Conservation (phyloP, 1,140 invertebrate species). For the Drosophila fuyamai region DNA sequence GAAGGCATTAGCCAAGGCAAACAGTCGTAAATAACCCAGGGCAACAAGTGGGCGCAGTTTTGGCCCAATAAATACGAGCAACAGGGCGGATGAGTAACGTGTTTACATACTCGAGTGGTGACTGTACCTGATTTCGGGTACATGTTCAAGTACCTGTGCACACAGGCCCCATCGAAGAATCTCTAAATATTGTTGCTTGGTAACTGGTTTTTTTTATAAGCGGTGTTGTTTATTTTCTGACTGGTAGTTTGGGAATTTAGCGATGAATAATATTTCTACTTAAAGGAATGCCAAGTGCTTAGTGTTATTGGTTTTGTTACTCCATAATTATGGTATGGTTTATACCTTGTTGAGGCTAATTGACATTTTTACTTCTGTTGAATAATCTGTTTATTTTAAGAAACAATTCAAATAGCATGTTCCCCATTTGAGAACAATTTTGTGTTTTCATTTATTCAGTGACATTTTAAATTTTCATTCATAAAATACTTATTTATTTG, state of each 20-base stretch:
- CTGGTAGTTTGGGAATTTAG: slow-evolving; percentile 29
- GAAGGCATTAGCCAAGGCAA: slow-evolving; percentile 39
- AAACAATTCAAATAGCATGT: neutral
- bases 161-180: slow-evolving; percentile 30
- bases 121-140: slow-evolving; percentile 33
- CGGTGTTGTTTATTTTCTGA: slow-evolving; percentile 26
- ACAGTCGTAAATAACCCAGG: slow-evolving; percentile 29
- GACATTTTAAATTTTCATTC: too few species aligned
- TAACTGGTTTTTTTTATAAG: slow-evolving; percentile 27
- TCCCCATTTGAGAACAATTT: neutral
- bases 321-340: slow-evolving; percentile 12
- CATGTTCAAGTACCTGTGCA: slow-evolving; percentile 3
- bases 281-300: slow-evolving; percentile 10
- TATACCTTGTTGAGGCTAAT: slow-evolving; percentile 6
- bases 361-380: neutral
- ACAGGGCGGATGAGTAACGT: slow-evolving; percentile 41
- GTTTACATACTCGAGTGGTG: slow-evolving; percentile 34
- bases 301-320: slow-evolving; percentile 7
- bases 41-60: slow-evolving; percentile 47
- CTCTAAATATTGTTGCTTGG: slow-evolving; percentile 18
- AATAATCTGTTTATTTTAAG: neutral
- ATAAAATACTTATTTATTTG: too few species aligned
- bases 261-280: slow-evolving; percentile 30
- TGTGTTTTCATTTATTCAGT: neutral
- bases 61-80: slow-evolving; percentile 30